phyloP scores from a whole-genome alignment of 2,113 vertebrate species.

The Pionites leucogaster region DNA sequence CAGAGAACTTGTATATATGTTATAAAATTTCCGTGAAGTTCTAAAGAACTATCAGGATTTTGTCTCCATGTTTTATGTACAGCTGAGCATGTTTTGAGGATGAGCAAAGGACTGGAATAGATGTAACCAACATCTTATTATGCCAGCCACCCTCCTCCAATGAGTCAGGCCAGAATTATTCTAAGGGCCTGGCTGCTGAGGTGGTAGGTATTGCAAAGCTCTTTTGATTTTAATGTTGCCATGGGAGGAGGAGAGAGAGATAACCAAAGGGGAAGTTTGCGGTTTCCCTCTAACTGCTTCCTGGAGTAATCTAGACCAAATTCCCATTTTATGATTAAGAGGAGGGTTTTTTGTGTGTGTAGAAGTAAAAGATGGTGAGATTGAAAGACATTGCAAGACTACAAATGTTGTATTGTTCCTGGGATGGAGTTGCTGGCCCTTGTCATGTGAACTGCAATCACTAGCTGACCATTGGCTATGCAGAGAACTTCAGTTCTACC shows the following conservation, averaged over 20 bases:
- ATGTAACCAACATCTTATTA: background rate
- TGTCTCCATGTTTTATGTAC: background rate
- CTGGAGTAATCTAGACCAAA: background rate
- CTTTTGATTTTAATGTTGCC: background rate
- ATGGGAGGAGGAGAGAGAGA: background rate
- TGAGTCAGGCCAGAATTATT: background rate
- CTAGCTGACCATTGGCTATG: background rate
- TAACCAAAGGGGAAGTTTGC: background rate
- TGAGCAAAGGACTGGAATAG: background rate
- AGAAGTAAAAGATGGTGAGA: background rate
- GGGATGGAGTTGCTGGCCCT: background rate
- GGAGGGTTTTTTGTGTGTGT: fast-evolving
- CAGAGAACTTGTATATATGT: background rate
- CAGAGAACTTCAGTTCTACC: background rate
- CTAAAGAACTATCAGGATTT: background rate
- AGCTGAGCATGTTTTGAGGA: background rate
- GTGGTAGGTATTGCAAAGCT: background rate
- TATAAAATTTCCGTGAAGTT: background rate
- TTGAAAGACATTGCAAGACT: background rate
- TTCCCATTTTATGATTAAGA: background rate
- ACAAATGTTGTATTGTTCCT: background rate
- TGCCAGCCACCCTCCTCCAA: background rate
- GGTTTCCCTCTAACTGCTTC: background rate
- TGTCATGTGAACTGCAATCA: background rate
- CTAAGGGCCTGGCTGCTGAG: background rate